These are phyloP conservation scores for Lasaia peninsularis DNA, from an alignment of 1,140 invertebrate genomes.

Conservation along the genomic window DNA sequence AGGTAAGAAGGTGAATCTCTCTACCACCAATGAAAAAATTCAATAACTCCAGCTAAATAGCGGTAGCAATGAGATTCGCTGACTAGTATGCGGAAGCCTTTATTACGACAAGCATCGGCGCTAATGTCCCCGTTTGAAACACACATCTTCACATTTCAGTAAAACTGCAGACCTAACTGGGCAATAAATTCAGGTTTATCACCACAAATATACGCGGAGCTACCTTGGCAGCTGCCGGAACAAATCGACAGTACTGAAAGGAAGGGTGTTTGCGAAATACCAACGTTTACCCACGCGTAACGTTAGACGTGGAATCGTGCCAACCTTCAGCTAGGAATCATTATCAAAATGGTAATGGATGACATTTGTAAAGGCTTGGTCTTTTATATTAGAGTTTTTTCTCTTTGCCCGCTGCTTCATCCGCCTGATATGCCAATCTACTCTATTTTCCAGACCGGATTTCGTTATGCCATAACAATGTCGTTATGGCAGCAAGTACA, in stretches of 20 bases:
- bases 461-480: no score
- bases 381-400: neutral
- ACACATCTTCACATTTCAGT: conserved; percentile 66
- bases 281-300: conserved; percentile 6
- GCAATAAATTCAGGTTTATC: conserved; percentile 74
- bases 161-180: conserved; percentile 70
- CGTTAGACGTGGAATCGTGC: conserved; percentile 12
- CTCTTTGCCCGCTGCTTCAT: no score
- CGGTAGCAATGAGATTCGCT: neutral
- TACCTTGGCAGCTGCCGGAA: conserved; percentile 57
- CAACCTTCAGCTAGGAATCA: conserved; percentile 19
- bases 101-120: conserved; percentile 31
- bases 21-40: no score
- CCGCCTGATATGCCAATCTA: no score
- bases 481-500: no score
- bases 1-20: no score
- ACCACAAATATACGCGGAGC: conserved; percentile 55
- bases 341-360: conserved; percentile 13
- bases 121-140: conserved; percentile 47
- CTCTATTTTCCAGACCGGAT: no score
- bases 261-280: conserved; percentile 4
- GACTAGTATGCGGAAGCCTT: neutral
- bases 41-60: neutral
- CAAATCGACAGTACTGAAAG: conserved; percentile 42
- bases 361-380: neutral